Evolutionary conservation across 1,140 invertebrate species (phyloP), one percentile per base, ranked within the genome.

Genomic region (Ganaspis sp.): DNA sequence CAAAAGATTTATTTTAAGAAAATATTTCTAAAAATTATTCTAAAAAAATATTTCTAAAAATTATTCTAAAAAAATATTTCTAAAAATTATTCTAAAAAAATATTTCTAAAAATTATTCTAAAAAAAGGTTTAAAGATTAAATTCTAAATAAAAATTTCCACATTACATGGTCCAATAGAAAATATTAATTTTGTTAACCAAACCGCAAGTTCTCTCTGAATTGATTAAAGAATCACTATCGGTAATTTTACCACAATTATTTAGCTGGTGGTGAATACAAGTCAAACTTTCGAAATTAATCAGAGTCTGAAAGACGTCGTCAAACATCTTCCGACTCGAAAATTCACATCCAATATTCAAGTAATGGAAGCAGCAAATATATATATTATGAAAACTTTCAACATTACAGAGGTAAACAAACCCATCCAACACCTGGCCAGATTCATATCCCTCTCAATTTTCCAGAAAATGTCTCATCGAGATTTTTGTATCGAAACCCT

Each of bases 251-350:
- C 9, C n/a, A 3, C 1, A 29, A 64, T 64, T 34, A 29, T 64
- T 49, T 49, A 64, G 23, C 15, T 15, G 2, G 15, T 64, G 58
- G 15, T 15, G 12, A 64, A 29, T 4, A 29, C 11, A 5, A n/a
- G 4, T 29, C 23, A 34, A n/a, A 64, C 1, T 29, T 26, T 29
- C 2, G 23, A 64, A 64, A 64, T 64, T 64, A 64, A 26, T 64
- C 58, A 29, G 23, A 64, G 12, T n/a, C 8, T 26, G 58, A 64
- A 12, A 64, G 23, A 64, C 26, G 19, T 54, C 23, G 58, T 64
- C 58, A 29, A 64, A 64, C 12, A 29, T 64, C 58, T 34, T 64
- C 12, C 23, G 23, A 64, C 58, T 64, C 23, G 23, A 64, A 64
- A 26, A 64, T 12, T 29, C 17, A 58, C 58, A 64, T 64, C 21